Evolutionary conservation across 2,797 vertebrate genomes (phyloP).

Genomic region (Salarias fasciatus): DNA sequence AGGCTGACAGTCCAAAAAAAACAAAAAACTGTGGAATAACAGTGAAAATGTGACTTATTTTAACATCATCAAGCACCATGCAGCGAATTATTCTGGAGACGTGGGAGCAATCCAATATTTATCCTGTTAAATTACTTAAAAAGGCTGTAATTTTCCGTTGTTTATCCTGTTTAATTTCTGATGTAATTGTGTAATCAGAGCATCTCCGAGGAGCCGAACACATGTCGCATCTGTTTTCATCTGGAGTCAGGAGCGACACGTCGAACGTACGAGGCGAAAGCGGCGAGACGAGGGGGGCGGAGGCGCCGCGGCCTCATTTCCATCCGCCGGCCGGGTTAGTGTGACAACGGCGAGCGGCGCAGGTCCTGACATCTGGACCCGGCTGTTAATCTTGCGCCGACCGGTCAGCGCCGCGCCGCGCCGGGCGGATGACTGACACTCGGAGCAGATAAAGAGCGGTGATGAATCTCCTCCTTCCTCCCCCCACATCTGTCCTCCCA

Average conservation of each 20-base stretch:
- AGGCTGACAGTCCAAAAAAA: too few species aligned
- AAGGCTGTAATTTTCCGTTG: neutral
- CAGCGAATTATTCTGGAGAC: too few species aligned
- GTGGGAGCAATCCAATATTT: too few species aligned
- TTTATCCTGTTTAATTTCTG: neutral
- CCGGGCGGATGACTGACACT: slow-evolving; percentile 65
- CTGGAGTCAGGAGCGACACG: neutral
- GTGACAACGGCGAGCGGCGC: slow-evolving; percentile 49
- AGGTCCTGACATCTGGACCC: slow-evolving; percentile 64
- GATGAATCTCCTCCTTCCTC: slow-evolving; percentile 57
- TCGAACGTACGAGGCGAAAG: too few species aligned
- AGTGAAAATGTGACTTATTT: too few species aligned
- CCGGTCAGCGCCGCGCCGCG: slow-evolving; percentile 60
- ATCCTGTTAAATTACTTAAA: too few species aligned
- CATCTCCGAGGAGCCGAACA: neutral
- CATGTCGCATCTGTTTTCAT: too few species aligned
- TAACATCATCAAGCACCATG: too few species aligned
- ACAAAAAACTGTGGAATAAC: too few species aligned
- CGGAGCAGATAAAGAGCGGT: slow-evolving; percentile 58
- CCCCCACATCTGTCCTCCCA: slow-evolving; percentile 54
- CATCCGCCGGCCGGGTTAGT: slow-evolving; percentile 50
- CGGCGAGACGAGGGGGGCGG: too few species aligned
- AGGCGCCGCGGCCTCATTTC: slow-evolving; percentile 47
- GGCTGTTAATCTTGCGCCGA: slow-evolving; percentile 70
- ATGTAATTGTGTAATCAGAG: neutral